A percentile compares a stretch with the other conserved stretches of the same genome.
These are phyloP conservation scores for Synanthedon andrenaeformis DNA, from an alignment of 2,888 invertebrate species.

Conservation along the genomic window DNA sequence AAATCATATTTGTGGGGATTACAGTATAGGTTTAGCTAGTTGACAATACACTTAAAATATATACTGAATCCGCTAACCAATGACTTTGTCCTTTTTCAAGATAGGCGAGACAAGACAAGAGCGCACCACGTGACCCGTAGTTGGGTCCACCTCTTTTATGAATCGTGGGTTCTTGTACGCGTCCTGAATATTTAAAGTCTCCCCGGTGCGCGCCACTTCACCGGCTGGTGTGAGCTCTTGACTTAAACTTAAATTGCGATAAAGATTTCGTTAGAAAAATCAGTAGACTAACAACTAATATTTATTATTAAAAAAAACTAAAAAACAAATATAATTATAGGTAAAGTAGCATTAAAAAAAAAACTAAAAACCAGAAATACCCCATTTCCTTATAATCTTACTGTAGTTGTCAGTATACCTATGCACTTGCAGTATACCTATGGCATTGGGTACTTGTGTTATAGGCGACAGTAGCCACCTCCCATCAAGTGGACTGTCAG, in stretches of 20 bases:
- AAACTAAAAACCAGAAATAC: too few relatives aligned
- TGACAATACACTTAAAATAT: too few relatives aligned
- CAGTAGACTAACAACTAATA: neutral
- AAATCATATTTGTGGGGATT: too few relatives aligned
- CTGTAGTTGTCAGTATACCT: too few relatives aligned
- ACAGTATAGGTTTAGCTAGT: too few relatives aligned
- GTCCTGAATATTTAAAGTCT: constrained; percentile 62
- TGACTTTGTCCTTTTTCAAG: constrained; percentile 52
- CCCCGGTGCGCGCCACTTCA: constrained; percentile 59
- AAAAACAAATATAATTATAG: neutral
- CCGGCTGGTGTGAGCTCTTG: constrained; percentile 65
- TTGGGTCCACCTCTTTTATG: constrained; percentile 62
- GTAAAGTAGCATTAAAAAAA: neutral
- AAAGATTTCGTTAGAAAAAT: neutral
- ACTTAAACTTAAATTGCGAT: constrained; percentile 32
- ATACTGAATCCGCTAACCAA: constrained; percentile 34
- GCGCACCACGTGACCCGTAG: constrained; percentile 67
- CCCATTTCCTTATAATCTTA: too few relatives aligned
- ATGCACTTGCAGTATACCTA: too few relatives aligned
- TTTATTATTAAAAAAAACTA: neutral
- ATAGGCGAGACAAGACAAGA: constrained; percentile 69
- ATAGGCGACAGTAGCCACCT: too few relatives aligned
- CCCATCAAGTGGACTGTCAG: too few relatives aligned
- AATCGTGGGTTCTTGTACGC: constrained; percentile 69
- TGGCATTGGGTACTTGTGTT: too few relatives aligned